Evolutionary conservation across 30 jellyfish, hydroid and myxozoan genomes (phyloP).

Genomic region (Clytia hemisphaerica): DNA sequence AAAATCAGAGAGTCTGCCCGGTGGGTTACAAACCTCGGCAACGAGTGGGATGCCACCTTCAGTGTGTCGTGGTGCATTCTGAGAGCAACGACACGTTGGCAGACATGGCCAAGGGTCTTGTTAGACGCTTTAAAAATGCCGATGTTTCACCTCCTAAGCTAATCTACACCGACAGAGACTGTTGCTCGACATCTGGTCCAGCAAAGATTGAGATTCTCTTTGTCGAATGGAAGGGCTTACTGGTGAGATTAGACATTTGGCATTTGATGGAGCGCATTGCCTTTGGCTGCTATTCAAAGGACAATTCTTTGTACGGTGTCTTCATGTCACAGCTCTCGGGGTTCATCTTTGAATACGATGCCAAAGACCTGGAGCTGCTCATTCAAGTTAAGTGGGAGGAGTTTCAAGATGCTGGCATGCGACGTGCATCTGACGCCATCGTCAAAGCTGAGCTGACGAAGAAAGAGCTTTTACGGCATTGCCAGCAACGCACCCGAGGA

Average conservation of each 20-base stretch:
- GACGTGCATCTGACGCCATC: slow-evolving; percentile 16
- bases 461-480: slow-evolving; percentile 25
- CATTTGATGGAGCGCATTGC: slow-evolving; percentile 35
- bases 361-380: slow-evolving; percentile 9
- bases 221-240: slow-evolving; percentile 13
- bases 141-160: slow-evolving; percentile 27
- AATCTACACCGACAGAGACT: slow-evolving; percentile 46
- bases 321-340: slow-evolving; percentile 22
- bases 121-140: slow-evolving; percentile 17
- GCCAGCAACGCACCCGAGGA: slow-evolving; percentile 39
- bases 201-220: slow-evolving; percentile 10
- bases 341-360: slow-evolving; percentile 37
- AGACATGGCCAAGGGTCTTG: slow-evolving; percentile 29
- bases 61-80: slow-evolving; percentile 15
- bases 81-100: neutral
- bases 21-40: slow-evolving; percentile 50
- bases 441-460: slow-evolving; percentile 16
- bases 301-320: slow-evolving; percentile 14
- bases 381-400: slow-evolving; percentile 24
- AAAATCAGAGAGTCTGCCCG: slow-evolving; percentile 30
- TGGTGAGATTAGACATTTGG: slow-evolving; percentile 33
- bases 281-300: slow-evolving; percentile 15
- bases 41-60: slow-evolving; percentile 43
- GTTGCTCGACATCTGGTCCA: slow-evolving; percentile 30
- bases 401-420: slow-evolving; percentile 31